phyloP scores from a whole-genome alignment of 23 tunicate genomes.

The Trididemnum clinides region DNA sequence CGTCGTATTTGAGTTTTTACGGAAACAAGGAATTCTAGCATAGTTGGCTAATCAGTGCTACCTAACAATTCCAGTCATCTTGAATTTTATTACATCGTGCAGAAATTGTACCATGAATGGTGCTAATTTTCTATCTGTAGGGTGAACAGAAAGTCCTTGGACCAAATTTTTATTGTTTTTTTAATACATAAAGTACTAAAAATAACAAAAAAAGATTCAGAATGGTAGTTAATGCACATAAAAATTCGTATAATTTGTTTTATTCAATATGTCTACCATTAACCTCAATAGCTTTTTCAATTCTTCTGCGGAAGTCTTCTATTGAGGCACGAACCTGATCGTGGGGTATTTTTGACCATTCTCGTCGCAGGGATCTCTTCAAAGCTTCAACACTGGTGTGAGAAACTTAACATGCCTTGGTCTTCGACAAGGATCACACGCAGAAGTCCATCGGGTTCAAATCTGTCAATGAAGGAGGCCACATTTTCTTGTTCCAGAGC shows the following conservation, averaged over 20 bases:
- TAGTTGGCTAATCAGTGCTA: too few relatives aligned
- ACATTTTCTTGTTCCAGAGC: too few relatives aligned
- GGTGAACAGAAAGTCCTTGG: not conserved
- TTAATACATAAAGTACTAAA: not conserved
- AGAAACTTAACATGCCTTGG: not conserved
- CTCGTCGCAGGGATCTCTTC: not conserved
- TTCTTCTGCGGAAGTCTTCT: not conserved
- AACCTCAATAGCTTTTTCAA: not conserved
- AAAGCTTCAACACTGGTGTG: not conserved
- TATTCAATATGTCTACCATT: not conserved
- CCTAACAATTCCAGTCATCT: too few relatives aligned
- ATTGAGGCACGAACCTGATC: too few relatives aligned
- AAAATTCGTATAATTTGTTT: too few relatives aligned
- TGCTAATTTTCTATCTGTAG: not conserved
- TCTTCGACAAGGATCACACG: too few relatives aligned
- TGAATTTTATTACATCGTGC: too few relatives aligned
- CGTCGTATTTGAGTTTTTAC: too few relatives aligned
- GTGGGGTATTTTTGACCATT: not conserved
- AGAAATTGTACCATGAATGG: too few relatives aligned
- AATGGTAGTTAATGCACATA: not conserved
- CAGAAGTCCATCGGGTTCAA: too few relatives aligned
- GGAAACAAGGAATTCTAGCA: too few relatives aligned
- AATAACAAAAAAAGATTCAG: not conserved
- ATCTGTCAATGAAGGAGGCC: too few relatives aligned
- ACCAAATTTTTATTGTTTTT: not conserved